Evolutionary conservation across 2,113 vertebrate genomes (phyloP).

Genomic region (Paramormyrops kingsleyae): DNA sequence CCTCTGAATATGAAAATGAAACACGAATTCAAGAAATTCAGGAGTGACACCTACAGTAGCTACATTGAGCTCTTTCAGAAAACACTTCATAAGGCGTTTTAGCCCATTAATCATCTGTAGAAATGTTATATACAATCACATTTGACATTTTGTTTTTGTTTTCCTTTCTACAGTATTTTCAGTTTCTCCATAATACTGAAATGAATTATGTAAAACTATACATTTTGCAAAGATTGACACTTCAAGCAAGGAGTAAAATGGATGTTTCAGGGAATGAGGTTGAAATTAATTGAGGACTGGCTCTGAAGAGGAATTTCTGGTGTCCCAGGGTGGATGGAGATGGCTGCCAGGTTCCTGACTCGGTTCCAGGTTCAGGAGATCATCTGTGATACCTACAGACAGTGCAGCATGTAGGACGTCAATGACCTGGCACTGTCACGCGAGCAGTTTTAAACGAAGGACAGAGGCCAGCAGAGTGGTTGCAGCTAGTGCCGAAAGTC

Average conservation of each 20-base stretch:
- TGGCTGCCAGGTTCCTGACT: not conserved
- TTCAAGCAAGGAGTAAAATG: not conserved
- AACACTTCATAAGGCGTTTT: not conserved
- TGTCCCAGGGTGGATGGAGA: not conserved
- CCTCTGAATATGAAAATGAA: not conserved
- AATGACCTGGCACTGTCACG: not conserved
- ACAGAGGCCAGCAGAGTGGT: not conserved
- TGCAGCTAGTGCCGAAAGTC: not conserved
- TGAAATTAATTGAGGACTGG: not conserved
- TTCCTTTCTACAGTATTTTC: not conserved
- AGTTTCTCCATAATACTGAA: not conserved
- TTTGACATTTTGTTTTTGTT: not conserved
- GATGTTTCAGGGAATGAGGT: not conserved
- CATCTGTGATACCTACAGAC: not conserved
- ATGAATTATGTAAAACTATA: not conserved
- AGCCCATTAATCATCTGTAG: not conserved
- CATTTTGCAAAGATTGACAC: not conserved
- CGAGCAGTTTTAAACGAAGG: not conserved
- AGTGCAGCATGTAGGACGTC: not conserved
- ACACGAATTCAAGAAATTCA: not conserved
- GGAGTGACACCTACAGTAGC: not conserved
- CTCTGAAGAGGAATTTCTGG: not conserved
- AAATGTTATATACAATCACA: not conserved
- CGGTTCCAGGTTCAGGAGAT: not conserved
- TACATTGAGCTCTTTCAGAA: not conserved